Evolutionary conservation across 2,113 vertebrate species (phyloP).

Genomic region (Morone saxatilis): DNA sequence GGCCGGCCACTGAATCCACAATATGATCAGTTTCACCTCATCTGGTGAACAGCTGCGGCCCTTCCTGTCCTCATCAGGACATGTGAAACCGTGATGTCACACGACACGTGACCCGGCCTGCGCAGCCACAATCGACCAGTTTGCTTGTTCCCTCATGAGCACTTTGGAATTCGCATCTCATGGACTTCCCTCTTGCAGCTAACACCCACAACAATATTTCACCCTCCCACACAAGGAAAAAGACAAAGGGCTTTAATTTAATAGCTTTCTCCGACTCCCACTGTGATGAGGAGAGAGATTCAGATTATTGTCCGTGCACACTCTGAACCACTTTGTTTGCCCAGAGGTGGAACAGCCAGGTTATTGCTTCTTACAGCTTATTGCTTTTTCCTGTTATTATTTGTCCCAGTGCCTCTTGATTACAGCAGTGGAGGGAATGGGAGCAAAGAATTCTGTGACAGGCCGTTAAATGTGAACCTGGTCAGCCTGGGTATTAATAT

Average conservation of each 20-base stretch:
- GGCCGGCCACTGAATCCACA: neutral
- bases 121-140: neutral
- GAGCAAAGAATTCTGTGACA: conserved; percentile 33
- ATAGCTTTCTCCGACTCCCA: conserved; percentile 31
- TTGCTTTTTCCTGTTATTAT: conserved; percentile 72
- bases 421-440: conserved; percentile 26
- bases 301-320: conserved; percentile 48
- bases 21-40: neutral
- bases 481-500: conserved; percentile 10
- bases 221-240: conserved; percentile 15
- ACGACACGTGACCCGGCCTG: neutral
- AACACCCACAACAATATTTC: conserved; percentile 28
- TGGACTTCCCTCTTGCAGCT: conserved; percentile 12
- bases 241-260: conserved; percentile 44
- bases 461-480: conserved; percentile 29
- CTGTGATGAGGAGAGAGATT: conserved; percentile 37
- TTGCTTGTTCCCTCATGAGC: neutral
- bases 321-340: conserved; percentile 39
- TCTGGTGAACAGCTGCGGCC: conserved; percentile 4
- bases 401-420: conserved; percentile 43
- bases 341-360: conserved; percentile 28
- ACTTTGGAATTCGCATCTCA: conserved; percentile 6
- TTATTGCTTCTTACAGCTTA: conserved; percentile 78
- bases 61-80: neutral
- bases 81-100: neutral